Percentiles rank a stretch among this genome's conserved stretches.
phyloP scores from a whole-genome alignment of 2,797 vertebrate genomes.

The Notolepis coatsorum region DNA sequence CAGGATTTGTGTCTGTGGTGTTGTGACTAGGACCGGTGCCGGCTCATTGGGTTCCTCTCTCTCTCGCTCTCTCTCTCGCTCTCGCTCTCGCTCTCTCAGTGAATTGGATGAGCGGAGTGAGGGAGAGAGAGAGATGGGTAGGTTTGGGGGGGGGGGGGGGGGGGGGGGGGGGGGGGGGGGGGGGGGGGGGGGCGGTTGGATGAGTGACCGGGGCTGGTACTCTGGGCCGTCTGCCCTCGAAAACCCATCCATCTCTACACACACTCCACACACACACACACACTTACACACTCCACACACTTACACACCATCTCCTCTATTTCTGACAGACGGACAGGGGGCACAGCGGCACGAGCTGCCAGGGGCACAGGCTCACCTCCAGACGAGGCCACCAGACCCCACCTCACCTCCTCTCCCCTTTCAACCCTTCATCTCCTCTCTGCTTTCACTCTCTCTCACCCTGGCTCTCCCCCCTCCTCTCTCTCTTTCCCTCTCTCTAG shows the following conservation, averaged over 20 bases:
- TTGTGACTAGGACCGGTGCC: slow-evolving; percentile 71
- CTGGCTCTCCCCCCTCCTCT: not conserved
- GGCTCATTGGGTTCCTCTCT: slow-evolving; percentile 66
- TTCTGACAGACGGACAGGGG: slow-evolving; percentile 53
- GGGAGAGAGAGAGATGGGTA: slow-evolving; percentile 34
- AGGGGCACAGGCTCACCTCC: slow-evolving; percentile 75
- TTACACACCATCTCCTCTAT: slow-evolving; percentile 20
- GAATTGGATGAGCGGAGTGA: slow-evolving; percentile 54
- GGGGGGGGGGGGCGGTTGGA: slow-evolving; percentile 48
- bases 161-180: slow-evolving; percentile 48
- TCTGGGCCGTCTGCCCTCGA: slow-evolving; percentile 56
- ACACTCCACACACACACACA: slow-evolving; percentile 61
- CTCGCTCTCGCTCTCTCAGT: slow-evolving; percentile 26
- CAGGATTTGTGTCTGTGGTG: slow-evolving; percentile 74
- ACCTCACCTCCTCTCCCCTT: slow-evolving; percentile 40
- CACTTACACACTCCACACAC: slow-evolving; percentile 67
- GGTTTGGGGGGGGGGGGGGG: slow-evolving; percentile 45
- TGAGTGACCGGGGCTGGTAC: slow-evolving; percentile 58
- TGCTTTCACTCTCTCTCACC: slow-evolving; percentile 13
- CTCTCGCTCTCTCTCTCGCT: slow-evolving; percentile 27
- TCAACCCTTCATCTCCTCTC: not conserved
- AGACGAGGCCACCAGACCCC: slow-evolving; percentile 77
- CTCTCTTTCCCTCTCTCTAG: slow-evolving; percentile 55
- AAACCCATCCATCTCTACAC: slow-evolving; percentile 75
- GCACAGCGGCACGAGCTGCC: too few relatives aligned